These are phyloP conservation scores for Yponomeuta evonymella DNA, from an alignment of 2,888 invertebrate genomes.

Conservation along the genomic window DNA sequence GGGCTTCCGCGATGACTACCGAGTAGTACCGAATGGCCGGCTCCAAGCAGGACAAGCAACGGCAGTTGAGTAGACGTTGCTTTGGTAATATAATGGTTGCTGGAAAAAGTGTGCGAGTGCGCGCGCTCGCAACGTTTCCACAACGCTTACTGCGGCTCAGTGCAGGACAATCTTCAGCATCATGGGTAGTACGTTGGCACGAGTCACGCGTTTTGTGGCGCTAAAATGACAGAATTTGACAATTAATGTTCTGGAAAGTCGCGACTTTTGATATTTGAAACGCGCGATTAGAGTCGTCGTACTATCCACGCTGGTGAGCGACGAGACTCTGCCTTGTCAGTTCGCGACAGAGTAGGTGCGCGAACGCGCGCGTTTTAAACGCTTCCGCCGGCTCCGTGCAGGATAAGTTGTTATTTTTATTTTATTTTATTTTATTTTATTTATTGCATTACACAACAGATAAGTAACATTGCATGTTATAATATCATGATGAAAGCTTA, in stretches of 20 bases:
- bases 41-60: slow-evolving; percentile 83
- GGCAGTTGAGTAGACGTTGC: slow-evolving; percentile 75
- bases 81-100: too few species aligned
- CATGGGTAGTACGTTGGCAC: too few species aligned
- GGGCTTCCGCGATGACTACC: slow-evolving; percentile 57
- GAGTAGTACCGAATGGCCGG: slow-evolving; percentile 81
- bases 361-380: slow-evolving; percentile 91
- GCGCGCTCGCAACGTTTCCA: slow-evolving; percentile 91
- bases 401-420: slow-evolving; percentile 68
- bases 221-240: too few species aligned
- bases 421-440: too few species aligned
- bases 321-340: neutral
- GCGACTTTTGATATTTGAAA: too few species aligned
- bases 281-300: too few species aligned
- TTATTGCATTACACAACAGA: too few species aligned
- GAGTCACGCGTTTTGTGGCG: too few species aligned
- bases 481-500: too few species aligned
- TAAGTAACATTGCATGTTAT: too few species aligned
- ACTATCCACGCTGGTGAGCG: neutral
- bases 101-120: slow-evolving; percentile 81
- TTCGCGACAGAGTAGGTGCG: slow-evolving; percentile 62
- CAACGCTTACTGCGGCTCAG: slow-evolving; percentile 85
- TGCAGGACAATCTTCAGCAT: too few species aligned
- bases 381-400: slow-evolving; percentile 85
- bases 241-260: too few species aligned